A percentile compares a stretch with the other conserved stretches of the same genome.
Conservation (phyloP, 2,113 vertebrate species). For the Leptodactylus fuscus region DNA sequence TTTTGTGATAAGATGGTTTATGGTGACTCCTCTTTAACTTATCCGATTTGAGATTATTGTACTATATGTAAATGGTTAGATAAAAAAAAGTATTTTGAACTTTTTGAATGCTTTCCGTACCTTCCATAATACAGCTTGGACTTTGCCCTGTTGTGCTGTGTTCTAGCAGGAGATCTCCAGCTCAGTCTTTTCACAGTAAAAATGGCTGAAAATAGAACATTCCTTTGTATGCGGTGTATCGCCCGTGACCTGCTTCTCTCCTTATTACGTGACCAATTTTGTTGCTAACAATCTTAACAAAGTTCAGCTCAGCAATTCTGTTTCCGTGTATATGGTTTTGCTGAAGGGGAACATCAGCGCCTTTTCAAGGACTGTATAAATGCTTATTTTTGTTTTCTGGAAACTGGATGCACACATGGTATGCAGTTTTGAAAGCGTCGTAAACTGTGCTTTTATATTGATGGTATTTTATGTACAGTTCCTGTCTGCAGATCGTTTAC, state of each 20-base stretch:
- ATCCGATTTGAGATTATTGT: too few species aligned
- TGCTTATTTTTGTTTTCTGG: conserved; percentile 25
- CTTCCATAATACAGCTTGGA: not conserved
- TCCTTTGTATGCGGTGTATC: not conserved
- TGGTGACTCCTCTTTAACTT: too few species aligned
- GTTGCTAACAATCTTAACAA: not conserved
- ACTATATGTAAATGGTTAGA: too few species aligned
- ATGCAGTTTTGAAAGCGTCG: not conserved
- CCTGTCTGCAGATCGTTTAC: not conserved
- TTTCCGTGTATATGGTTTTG: conserved; percentile 29
- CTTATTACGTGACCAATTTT: not conserved
- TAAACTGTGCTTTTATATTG: not conserved
- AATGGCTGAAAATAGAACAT: not conserved
- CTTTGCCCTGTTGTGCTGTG: not conserved
- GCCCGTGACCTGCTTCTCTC: not conserved
- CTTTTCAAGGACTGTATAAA: conserved; percentile 39
- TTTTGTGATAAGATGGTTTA: too few species aligned
- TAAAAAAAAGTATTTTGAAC: too few species aligned
- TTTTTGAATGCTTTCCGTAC: not conserved
- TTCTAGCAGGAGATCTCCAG: not conserved
- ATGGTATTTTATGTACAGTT: not conserved
- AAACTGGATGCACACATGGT: not conserved
- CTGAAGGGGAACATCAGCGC: not conserved
- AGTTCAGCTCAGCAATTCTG: conserved; percentile 32
- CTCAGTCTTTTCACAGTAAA: not conserved